Conservation (phyloP, 2,888 invertebrate genomes). For the Lasioglossum villosulum region DNA sequence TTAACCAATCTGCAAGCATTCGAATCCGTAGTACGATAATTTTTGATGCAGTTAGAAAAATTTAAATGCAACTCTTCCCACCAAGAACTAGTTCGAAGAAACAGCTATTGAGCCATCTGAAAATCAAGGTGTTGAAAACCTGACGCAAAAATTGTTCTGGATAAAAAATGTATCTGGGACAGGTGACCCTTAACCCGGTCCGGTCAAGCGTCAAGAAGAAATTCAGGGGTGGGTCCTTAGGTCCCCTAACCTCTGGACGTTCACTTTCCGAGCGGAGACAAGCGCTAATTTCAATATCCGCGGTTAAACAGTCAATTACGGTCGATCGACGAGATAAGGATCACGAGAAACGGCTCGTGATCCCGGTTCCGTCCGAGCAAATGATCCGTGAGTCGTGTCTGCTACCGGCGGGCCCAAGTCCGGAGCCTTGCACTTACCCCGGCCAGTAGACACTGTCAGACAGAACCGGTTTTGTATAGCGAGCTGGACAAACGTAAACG, state of each 20-base stretch:
- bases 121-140: not conserved
- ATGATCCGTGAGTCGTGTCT: constrained; percentile 47
- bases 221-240: not conserved
- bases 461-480: constrained; percentile 59
- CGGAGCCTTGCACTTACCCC: constrained; percentile 47
- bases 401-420: constrained; percentile 45
- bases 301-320: constrained; percentile 35
- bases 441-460: constrained; percentile 22
- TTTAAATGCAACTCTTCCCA: not conserved
- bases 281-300: constrained; percentile 30
- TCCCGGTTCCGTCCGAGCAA: constrained; percentile 27
- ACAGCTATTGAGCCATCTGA: not conserved
- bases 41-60: not conserved
- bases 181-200: not conserved
- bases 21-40: not conserved
- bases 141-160: not conserved
- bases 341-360: constrained; percentile 19
- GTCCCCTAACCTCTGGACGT: constrained; percentile 10
- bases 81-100: not conserved
- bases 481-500: constrained; percentile 27
- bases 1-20: not conserved
- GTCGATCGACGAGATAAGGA: constrained; percentile 32
- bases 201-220: not conserved
- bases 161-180: not conserved
- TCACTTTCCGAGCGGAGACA: constrained; percentile 18